Conservation (phyloP, 2,113 vertebrate species). For the Gobio gobio region DNA sequence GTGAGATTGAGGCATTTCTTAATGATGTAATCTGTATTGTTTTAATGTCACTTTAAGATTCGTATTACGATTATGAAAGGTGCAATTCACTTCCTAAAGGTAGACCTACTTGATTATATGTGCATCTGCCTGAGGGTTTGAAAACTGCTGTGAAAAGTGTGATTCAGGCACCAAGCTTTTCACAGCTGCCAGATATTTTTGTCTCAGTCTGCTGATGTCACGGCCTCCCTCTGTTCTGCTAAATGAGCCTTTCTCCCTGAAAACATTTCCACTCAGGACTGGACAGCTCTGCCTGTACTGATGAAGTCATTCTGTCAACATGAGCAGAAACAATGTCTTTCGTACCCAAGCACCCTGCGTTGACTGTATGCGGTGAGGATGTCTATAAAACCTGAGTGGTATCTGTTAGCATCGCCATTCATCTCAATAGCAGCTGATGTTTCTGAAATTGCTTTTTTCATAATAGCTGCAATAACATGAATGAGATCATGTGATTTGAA, state of each 20-base stretch:
- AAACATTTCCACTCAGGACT: constrained; percentile 53
- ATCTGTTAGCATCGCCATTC: not conserved
- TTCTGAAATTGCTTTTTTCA: not conserved
- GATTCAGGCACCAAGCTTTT: constrained; percentile 33
- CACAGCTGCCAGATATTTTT: constrained; percentile 47
- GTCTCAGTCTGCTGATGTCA: constrained; percentile 57
- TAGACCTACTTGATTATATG: not conserved
- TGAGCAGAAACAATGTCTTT: constrained; percentile 41
- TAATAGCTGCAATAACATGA: constrained; percentile 15
- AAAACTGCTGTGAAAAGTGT: constrained; percentile 14
- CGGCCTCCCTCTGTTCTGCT: constrained; percentile 45
- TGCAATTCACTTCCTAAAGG: not conserved
- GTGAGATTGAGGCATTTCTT: not conserved
- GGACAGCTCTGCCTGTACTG: constrained; percentile 48
- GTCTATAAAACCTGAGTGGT: constrained; percentile 1
- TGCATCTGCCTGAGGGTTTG: not conserved
- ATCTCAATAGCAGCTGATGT: not conserved
- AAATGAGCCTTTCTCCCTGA: constrained; percentile 40
- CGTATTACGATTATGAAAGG: not conserved
- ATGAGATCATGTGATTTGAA: not conserved
- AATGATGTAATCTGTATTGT: not conserved
- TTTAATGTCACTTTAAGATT: not conserved
- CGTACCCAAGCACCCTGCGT: not conserved
- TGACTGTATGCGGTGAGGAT: not conserved
- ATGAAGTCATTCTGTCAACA: constrained; percentile 58